Conservation (phyloP, 2,888 invertebrate species). For the Hecatera dysodea region DNA sequence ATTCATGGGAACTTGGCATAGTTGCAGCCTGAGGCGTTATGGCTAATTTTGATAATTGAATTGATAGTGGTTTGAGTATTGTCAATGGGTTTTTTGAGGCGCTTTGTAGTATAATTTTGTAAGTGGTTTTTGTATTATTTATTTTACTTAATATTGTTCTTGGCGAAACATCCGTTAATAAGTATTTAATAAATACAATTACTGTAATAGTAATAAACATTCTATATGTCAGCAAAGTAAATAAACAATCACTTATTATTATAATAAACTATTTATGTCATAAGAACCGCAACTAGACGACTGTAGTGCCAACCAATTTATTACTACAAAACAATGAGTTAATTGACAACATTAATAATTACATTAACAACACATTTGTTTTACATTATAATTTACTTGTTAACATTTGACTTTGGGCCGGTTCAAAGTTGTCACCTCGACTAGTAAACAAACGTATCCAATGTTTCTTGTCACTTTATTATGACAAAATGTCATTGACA, state of each 20-base stretch:
- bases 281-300: not conserved
- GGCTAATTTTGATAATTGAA: conserved; percentile 43
- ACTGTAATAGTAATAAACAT: too few relatives aligned
- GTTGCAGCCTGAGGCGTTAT: conserved; percentile 34
- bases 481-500: conserved; percentile 6
- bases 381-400: conserved; percentile 24
- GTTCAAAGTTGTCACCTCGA: conserved; percentile 37
- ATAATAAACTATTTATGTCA: not conserved
- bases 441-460: not conserved
- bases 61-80: conserved; percentile 18
- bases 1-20: conserved; percentile 36
- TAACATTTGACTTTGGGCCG: conserved; percentile 57
- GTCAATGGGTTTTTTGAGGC: not conserved
- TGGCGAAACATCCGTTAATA: not conserved
- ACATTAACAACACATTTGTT: conserved; percentile 44
- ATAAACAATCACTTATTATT: too few relatives aligned
- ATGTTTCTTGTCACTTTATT: conserved; percentile 4
- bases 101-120: not conserved
- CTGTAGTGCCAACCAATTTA: conserved; percentile 16
- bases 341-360: conserved; percentile 31
- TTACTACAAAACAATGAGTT: conserved; percentile 27
- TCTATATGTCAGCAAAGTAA: too few relatives aligned
- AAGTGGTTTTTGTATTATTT: conserved; percentile 3
- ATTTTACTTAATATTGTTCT: not conserved
- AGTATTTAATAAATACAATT: too few relatives aligned